Evolutionary conservation across 2,797 vertebrate genomes (phyloP).

Genomic region (Syndactyla subalaris): DNA sequence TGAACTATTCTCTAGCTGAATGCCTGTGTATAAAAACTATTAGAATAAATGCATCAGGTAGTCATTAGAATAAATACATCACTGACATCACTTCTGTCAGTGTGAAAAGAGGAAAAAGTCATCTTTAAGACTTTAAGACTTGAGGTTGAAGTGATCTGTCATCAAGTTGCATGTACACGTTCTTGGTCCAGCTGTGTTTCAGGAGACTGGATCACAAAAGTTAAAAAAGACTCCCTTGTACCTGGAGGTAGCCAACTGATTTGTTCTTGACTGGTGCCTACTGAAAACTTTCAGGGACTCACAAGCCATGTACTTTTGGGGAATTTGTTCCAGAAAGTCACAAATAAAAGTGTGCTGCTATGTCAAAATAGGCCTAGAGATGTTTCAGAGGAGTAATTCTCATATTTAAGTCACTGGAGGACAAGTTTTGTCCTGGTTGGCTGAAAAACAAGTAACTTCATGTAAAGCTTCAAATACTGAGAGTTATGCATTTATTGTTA

Average conservation of each 20-base stretch:
- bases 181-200: neutral
- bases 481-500: neutral
- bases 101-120: neutral
- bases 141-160: neutral
- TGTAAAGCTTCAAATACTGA: neutral
- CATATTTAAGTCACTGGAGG: neutral
- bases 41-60: neutral
- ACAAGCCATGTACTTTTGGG: neutral
- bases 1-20: neutral
- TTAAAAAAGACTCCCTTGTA: neutral
- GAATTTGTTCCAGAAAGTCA: neutral
- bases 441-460: neutral
- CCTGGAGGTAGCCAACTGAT: neutral
- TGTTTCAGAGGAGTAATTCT: neutral
- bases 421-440: neutral
- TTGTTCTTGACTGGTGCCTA: neutral
- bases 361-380: neutral
- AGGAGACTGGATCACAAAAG: neutral
- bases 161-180: rapidly evolving
- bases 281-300: neutral
- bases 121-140: neutral
- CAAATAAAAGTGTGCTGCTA: neutral
- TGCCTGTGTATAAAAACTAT: neutral
- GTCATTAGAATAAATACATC: neutral
- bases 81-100: neutral